Evolutionary conservation across 2,113 vertebrate genomes (phyloP), one percentile per base, ranked within the genome.

Genomic region (Dipodomys spectabilis): DNA sequence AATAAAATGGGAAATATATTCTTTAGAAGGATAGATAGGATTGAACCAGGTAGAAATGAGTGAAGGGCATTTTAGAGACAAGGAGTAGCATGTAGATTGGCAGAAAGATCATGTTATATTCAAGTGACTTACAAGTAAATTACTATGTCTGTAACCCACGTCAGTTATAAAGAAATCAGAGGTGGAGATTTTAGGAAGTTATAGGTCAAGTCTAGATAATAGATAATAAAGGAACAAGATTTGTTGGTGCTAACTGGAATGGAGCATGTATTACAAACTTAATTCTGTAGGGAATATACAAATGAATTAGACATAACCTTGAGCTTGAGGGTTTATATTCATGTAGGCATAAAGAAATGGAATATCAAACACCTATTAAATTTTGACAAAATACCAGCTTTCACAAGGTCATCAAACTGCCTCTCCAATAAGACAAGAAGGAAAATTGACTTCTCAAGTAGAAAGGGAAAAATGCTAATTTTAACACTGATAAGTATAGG

Each of bases 401-500:
- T 95, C 68, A 75, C 79, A 91, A 86, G 72, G 22, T 75, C 77
- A 78, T 81, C 44, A 57, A 85, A 85, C 27, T 92, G 13, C 18
- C 62, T 94, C 12, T 91, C 69, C 44, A 91, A 91, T 35, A 80
- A 69, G 45, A 44, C 30, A 89, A 91, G 62, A 84, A n/a, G 45
- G 39, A 83, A 93, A 94, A 92, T 62, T 96, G 87, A 95, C 81
- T 96, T 96, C 77, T 82, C 73, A 81, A 82, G 32, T 71, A 86
- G 72, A 93, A 65, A 73, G 49, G 57, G 53, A 93, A 77, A 92
- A 93, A 27, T 92, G 77, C 73, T 95, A 95, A 95, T 93, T 96
- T 96, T 95, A 96, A 90, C 87, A 84, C 45, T 95, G 93, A 95
- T 96, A 94, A 93, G 72, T 90, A 89, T 82, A 92, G 92, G 71